phyloP scores from a whole-genome alignment of 2,888 invertebrate species.

The Phorcus lineatus region DNA sequence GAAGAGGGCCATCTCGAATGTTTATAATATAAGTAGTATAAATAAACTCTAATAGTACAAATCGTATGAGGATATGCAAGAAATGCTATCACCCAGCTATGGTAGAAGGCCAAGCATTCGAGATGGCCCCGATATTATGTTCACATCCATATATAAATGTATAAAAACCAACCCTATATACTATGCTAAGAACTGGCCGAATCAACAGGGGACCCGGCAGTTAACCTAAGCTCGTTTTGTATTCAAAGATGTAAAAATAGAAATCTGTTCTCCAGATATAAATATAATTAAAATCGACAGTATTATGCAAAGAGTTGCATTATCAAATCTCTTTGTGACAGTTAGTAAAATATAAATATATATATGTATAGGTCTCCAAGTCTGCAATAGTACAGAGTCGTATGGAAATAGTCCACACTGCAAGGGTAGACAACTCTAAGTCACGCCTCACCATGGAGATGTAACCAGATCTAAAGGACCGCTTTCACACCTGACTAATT shows the following conservation, averaged over 20 bases:
- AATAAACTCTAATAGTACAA: background rate
- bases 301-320: slow-evolving; percentile 10
- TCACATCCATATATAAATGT: slow-evolving; percentile 8
- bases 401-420: background rate
- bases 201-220: background rate
- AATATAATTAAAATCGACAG: slow-evolving; percentile 11
- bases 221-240: background rate
- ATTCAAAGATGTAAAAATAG: slow-evolving; percentile 15
- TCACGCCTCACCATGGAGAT: background rate
- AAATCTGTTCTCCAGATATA: background rate
- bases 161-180: slow-evolving; percentile 12
- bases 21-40: background rate
- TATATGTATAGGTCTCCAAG: background rate
- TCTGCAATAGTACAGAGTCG: background rate
- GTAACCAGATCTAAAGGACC: background rate
- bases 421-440: too few relatives aligned
- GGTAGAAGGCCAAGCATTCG: background rate
- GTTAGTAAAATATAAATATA: background rate
- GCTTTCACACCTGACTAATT: background rate
- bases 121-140: background rate
- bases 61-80: background rate
- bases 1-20: background rate
- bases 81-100: background rate
- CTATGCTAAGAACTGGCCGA: background rate
- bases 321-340: slow-evolving; percentile 1